Base-by-base conservation (phyloP, 2,888 invertebrate genomes). In the Agrenia bidenticulata region DNA sequence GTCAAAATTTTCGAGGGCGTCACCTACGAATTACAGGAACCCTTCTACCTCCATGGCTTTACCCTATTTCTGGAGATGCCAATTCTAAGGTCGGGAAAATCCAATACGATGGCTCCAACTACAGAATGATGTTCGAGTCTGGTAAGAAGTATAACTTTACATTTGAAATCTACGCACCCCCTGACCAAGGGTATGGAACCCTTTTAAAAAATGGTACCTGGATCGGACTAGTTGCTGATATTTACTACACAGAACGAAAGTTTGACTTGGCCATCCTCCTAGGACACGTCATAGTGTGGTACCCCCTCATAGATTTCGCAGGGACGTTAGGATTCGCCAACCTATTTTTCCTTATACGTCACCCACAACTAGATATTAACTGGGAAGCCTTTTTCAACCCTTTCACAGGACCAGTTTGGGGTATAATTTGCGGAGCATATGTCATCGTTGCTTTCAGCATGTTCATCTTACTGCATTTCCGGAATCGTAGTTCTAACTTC, bases 191-290 rank as follows among this genome's bases (percentile, higher is more conserved):
- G 0, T 66, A 66, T 53, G 66, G 66, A 1, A 26, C 51, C n/a
- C 61, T 58, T n/a, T 55, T 60, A 2, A 24, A 41, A 27, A 66
- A 61, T 27, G 66, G 61, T n/a, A 61, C 62, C 2, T 66, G 66
- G 66, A 66, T 51, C 17, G 57, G 61, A n/a, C 56, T 58, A 57
- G 21, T 61, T 23, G 57, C 55, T 1, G 42, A 66, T 19, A 23
- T 66, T 23, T 51, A 51, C 21, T 58, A 66, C 32, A 32, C 19
- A 1, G 66, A 66, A 15, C 15, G 53, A 13, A 58, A 58, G 21
- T 62, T 51, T 23, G 66, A 66, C 19, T 4, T 26, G 1, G 51
- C 53, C 21, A 62, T 62, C n/a, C 42, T 58, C n/a, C 45, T 66
- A 5, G 57, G 61, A 4, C 61, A 42, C 41, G 45, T 58, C 24